Evolutionary conservation across 1,140 invertebrate species (phyloP).

Genomic region (Cepaea nemoralis): DNA sequence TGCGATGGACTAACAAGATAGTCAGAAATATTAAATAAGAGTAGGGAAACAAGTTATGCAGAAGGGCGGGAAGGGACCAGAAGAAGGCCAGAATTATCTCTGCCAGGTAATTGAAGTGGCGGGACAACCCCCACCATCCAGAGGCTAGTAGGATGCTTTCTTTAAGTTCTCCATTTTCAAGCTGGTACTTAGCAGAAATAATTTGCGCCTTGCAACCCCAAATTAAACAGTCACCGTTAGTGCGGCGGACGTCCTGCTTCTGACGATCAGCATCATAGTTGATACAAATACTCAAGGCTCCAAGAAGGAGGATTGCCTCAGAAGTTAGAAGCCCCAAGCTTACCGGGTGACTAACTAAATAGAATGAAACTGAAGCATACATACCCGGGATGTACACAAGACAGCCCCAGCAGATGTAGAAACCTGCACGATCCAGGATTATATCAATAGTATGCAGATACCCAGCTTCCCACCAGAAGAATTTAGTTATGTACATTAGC

Average conservation of each 20-base stretch:
- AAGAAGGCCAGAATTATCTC: conserved; percentile 74
- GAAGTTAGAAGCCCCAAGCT: conserved; percentile 61
- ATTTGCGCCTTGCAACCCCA: conserved; percentile 74
- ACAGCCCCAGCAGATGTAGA: conserved; percentile 77
- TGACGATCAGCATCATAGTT: conserved; percentile 75
- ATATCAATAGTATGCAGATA: conserved; percentile 79
- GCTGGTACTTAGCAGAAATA: conserved; percentile 71
- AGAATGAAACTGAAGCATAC: conserved; percentile 75
- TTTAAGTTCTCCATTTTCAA: conserved; percentile 63
- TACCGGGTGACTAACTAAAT: conserved; percentile 73
- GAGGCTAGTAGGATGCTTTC: conserved; percentile 74
- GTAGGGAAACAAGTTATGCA: conserved; percentile 74
- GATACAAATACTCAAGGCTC: conserved; percentile 70
- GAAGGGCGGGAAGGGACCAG: conserved; percentile 74
- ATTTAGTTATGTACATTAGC: conserved; percentile 76
- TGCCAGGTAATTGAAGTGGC: conserved; percentile 78
- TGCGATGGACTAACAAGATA: conserved; percentile 75
- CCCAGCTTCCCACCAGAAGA: conserved; percentile 78
- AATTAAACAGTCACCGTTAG: conserved; percentile 72
- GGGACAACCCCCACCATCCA: conserved; percentile 77
- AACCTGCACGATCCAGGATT: conserved; percentile 77
- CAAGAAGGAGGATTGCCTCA: conserved; percentile 69
- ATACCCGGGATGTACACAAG: conserved; percentile 75
- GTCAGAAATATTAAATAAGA: conserved; percentile 75
- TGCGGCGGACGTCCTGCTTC: conserved; percentile 73